phyloP scores from a whole-genome alignment of 2,797 vertebrate species.

The Borostomias antarcticus region DNA sequence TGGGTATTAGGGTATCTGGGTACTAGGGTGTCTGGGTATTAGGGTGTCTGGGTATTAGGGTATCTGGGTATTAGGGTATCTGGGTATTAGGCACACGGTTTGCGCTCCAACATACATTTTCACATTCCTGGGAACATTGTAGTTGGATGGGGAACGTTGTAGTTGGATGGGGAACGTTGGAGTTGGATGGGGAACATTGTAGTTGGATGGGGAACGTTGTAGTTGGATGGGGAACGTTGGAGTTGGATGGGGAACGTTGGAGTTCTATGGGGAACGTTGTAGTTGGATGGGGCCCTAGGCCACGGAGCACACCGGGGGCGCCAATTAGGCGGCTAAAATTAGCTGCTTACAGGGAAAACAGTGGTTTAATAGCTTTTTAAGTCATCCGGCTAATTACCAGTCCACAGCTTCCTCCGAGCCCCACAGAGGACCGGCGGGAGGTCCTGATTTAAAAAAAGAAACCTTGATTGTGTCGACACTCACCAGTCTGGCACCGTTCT shows the following conservation, averaged over 20 bases:
- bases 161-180: no score
- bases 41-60: no score
- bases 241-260: no score
- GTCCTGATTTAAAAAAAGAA: constrained; percentile 33
- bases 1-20: no score
- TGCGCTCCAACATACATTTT: constrained; percentile 39
- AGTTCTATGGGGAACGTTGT: no score
- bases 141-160: no score
- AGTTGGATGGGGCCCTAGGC: no score
- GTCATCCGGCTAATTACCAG: constrained; percentile 68
- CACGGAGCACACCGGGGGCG: constrained; percentile 59
- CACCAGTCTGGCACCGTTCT: constrained; percentile 21
- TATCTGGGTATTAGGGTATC: neutral
- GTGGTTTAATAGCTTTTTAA: constrained; percentile 72
- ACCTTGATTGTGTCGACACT: constrained; percentile 59
- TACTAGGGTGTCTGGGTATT: no score
- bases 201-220: no score
- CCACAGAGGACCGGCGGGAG: constrained; percentile 42
- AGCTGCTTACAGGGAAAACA: constrained; percentile 60
- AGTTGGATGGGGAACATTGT: no score
- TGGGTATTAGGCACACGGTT: constrained; percentile 11
- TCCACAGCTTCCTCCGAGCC: constrained; percentile 48
- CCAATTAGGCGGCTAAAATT: constrained; percentile 74
- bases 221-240: no score
- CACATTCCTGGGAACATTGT: constrained; percentile 35